Evolutionary conservation across 2,113 vertebrate genomes (phyloP), one percentile per base, ranked within the genome.

Genomic region (Cottus gobio): DNA sequence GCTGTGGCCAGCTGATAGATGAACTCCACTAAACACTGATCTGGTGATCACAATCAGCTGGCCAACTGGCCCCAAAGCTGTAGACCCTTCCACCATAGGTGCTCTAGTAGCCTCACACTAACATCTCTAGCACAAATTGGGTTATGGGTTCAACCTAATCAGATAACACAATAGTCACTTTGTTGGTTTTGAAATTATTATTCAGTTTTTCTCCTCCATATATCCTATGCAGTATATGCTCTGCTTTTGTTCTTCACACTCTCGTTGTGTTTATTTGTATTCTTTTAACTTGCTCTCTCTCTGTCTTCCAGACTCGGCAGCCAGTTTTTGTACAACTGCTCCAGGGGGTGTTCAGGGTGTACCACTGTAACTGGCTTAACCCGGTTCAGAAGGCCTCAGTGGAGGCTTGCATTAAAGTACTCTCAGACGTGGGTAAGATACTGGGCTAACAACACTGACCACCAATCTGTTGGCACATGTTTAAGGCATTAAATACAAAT

Each of bases 381-480:
- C 97, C 98, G 0, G 92, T 96, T 76, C 98, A 99, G 85, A 99
- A 99, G 86, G 98, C 97, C 1, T 98, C 98, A 0, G 98, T 99
- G 83, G 98, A 99, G 87, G 96, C 97, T 91, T 99, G 98, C 71
- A 99, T 99, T 79, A 96, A 98, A 64, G 97, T 99, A 26, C 95
- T 99, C n/a, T 99, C 98, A 5, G 98, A 99, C 69, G 98, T 99
- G 57, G 98, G 98, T 99, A 96, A 97, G 98, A 72, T 42, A 8
- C 8, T 31, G 24, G 31, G 1, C 12, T 8, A 15, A 44, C 8
- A 18, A 34, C 20, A 24, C n/a, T 24, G 1, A 2, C 36, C 30
- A 37, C 31, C 18, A 3, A 16, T n/a, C 39, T n/a, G 5, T 46
- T 6, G 34, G 48, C 0, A 26, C 3, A 31, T 28, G 3, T 16